Evolutionary conservation across 2,888 invertebrate genomes (phyloP).

Genomic region (Serrognathus titanus): DNA sequence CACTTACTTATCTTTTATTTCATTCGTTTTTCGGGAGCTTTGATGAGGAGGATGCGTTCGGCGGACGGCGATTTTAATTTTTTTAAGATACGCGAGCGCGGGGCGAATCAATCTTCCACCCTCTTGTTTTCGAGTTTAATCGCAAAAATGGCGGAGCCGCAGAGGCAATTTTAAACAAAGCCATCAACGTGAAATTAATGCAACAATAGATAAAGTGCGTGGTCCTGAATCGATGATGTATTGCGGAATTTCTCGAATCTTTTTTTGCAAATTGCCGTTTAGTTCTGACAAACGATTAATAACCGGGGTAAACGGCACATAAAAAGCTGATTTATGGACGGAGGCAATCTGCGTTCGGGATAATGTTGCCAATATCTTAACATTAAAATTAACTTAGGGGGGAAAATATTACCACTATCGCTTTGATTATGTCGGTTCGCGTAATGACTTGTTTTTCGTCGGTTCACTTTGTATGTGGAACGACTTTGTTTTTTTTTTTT

Average conservation of each 20-base stretch:
- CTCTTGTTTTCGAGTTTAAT: no score
- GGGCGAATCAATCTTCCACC: no score
- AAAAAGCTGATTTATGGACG: constrained; percentile 46
- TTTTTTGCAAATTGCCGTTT: constrained; percentile 42
- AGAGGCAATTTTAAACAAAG: constrained; percentile 11
- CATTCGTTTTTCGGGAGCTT: not conserved
- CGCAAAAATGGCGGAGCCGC: not conserved
- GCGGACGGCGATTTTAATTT: no score
- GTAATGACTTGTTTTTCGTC: not conserved
- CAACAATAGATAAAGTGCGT: constrained; percentile 25
- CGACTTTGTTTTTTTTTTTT: no score
- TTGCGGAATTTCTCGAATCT: constrained; percentile 32
- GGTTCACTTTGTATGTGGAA: no score
- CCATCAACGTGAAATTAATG: constrained; percentile 20
- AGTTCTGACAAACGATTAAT: constrained; percentile 47
- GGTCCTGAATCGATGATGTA: constrained; percentile 37
- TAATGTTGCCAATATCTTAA: constrained; percentile 3
- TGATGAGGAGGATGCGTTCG: no score
- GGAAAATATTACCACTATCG: not conserved
- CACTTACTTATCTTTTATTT: not conserved
- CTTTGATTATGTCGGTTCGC: not conserved
- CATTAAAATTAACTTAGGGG: constrained; percentile 3
- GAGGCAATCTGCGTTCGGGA: constrained; percentile 3
- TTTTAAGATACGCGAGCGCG: no score
- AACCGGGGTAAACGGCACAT: constrained; percentile 48